Evolutionary conservation across 2,113 vertebrate species (phyloP).

Genomic region (Tachuris rubrigastra): DNA sequence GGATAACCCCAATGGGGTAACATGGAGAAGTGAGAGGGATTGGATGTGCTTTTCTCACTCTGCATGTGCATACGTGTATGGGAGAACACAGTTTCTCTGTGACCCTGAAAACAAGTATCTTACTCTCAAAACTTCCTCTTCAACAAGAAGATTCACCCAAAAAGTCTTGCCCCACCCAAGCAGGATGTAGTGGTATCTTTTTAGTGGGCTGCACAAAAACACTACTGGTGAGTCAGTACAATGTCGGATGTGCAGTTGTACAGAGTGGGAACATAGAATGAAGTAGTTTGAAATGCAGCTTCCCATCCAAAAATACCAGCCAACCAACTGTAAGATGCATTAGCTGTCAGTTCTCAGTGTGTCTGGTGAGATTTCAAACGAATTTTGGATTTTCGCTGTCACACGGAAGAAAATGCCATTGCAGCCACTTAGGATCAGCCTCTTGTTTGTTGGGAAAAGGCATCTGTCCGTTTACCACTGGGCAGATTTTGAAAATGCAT

Average conservation of each 20-base stretch:
- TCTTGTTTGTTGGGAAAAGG: neutral
- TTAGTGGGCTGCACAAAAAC: neutral
- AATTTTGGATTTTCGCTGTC: neutral
- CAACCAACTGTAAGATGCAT: slow-evolving; percentile 28
- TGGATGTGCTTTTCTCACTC: neutral
- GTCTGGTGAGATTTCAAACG: slow-evolving; percentile 24
- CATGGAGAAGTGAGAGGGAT: neutral
- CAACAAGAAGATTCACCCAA: neutral
- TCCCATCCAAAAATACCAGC: slow-evolving; percentile 47
- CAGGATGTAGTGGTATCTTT: neutral
- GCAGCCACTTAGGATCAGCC: neutral
- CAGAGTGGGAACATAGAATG: neutral
- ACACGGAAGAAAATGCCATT: neutral
- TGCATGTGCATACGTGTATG: accelerated
- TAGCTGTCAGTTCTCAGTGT: slow-evolving; percentile 19
- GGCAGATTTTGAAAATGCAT: neutral
- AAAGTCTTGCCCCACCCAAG: neutral
- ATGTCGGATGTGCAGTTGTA: neutral
- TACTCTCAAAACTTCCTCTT: neutral
- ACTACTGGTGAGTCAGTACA: neutral
- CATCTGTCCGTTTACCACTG: accelerated
- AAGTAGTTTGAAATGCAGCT: slow-evolving; percentile 20
- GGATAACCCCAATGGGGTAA: neutral
- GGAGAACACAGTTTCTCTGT: neutral
- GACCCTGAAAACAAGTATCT: neutral